Percentiles rank a stretch among this genome's conserved stretches.
phyloP scores from a whole-genome alignment of 2,797 vertebrate genomes.

The Lepus oiostolus region DNA sequence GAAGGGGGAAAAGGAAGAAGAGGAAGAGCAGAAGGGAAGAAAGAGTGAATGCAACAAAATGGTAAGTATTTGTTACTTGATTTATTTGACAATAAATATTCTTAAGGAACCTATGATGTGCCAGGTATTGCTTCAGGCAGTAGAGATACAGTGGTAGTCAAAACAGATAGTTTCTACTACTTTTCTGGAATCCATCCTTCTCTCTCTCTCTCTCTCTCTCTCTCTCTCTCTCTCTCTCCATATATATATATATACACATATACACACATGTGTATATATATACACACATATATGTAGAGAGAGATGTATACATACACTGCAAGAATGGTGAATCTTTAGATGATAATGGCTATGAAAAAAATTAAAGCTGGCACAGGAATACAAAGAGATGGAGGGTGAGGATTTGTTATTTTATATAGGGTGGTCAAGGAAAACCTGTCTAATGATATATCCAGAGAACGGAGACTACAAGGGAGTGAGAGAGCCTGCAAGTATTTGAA shows the following conservation, averaged over 20 bases:
- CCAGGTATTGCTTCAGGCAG: neutral
- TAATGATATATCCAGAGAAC: conserved; percentile 5
- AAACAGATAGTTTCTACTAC: conserved; percentile 45
- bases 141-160: neutral
- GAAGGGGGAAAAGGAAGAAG: neutral
- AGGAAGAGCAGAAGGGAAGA: neutral
- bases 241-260: no score
- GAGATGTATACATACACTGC: neutral
- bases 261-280: no score
- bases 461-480: neutral
- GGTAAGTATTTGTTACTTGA: neutral
- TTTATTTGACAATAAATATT: conserved; percentile 48
- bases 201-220: no score
- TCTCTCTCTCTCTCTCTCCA: no score
- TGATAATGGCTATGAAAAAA: conserved; percentile 31
- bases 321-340: conserved; percentile 19
- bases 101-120: neutral
- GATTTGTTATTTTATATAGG: conserved; percentile 16
- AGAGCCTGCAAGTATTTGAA: neutral
- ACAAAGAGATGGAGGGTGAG: neutral
- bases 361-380: neutral
- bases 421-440: neutral
- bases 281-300: neutral
- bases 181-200: neutral
- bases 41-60: neutral